Conservation (phyloP, 2,113 vertebrate genomes). For the Syrmaticus mikado region DNA sequence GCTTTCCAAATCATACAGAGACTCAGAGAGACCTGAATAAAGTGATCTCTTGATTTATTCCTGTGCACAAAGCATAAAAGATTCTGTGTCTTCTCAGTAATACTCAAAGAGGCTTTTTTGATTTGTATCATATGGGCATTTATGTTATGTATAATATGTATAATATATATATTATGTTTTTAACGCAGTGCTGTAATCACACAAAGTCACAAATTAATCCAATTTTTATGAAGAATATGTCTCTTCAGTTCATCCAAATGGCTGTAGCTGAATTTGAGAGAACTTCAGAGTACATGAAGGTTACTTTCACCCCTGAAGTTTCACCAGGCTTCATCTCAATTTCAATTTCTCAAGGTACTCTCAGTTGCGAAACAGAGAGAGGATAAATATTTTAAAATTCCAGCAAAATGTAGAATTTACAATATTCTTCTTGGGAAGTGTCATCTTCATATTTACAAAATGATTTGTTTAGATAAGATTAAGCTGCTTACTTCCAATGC, state of each 20-base stretch:
- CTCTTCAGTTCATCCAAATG: background rate
- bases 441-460: background rate
- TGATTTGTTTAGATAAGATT: background rate
- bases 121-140: background rate
- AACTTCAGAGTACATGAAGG: background rate
- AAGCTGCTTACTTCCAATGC: background rate
- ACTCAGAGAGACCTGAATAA: background rate
- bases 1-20: background rate
- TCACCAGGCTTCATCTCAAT: background rate
- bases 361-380: background rate
- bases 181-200: background rate
- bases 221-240: background rate
- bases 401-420: background rate
- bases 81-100: background rate
- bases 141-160: background rate
- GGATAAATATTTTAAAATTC: background rate
- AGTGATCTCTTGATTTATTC: background rate
- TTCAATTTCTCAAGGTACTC: background rate
- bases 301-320: background rate
- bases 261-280: background rate
- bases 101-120: background rate
- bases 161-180: background rate
- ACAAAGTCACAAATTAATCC: background rate
- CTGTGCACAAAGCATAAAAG: background rate
- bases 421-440: background rate